phyloP scores from a whole-genome alignment of 2,888 invertebrate genomes.

The Polydrusus cervinus region DNA sequence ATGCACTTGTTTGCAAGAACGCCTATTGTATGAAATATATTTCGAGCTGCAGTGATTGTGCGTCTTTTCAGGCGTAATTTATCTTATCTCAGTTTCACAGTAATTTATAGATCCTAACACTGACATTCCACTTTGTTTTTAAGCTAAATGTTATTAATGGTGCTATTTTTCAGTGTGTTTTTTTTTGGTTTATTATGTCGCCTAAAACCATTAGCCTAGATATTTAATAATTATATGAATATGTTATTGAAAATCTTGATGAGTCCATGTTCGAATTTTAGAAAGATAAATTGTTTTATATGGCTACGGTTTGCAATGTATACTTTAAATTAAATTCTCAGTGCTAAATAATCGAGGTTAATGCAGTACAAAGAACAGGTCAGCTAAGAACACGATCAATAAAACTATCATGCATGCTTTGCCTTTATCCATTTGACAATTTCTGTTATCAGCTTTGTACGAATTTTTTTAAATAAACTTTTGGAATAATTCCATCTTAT shows the following conservation, averaged over 20 bases:
- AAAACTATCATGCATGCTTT: slow-evolving; percentile 6
- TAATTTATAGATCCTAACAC: slow-evolving; percentile 17
- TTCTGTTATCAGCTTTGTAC: too few relatives aligned
- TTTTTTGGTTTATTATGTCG: background rate
- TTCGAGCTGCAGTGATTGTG: slow-evolving; percentile 17
- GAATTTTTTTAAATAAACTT: too few relatives aligned
- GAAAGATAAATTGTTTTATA: background rate
- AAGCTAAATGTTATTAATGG: slow-evolving; percentile 18
- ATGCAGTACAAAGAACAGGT: slow-evolving; percentile 13
- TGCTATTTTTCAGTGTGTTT: slow-evolving; percentile 15
- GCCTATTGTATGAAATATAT: slow-evolving; percentile 18
- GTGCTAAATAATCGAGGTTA: slow-evolving; percentile 19
- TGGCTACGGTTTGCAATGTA: background rate
- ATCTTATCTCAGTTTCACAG: slow-evolving; percentile 20
- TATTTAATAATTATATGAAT: background rate
- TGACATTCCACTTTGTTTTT: slow-evolving; percentile 18
- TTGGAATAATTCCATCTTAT: too few relatives aligned
- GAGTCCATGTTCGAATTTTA: too few relatives aligned
- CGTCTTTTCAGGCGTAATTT: slow-evolving; percentile 17
- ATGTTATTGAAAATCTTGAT: too few relatives aligned
- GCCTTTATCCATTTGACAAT: background rate
- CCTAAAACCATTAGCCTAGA: background rate
- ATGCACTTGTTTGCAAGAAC: background rate
- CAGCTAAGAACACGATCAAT: slow-evolving; percentile 21
- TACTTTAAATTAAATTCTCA: slow-evolving; percentile 2